Conservation (phyloP, 2,797 vertebrate genomes). For the Percopsis omiscomaycus region DNA sequence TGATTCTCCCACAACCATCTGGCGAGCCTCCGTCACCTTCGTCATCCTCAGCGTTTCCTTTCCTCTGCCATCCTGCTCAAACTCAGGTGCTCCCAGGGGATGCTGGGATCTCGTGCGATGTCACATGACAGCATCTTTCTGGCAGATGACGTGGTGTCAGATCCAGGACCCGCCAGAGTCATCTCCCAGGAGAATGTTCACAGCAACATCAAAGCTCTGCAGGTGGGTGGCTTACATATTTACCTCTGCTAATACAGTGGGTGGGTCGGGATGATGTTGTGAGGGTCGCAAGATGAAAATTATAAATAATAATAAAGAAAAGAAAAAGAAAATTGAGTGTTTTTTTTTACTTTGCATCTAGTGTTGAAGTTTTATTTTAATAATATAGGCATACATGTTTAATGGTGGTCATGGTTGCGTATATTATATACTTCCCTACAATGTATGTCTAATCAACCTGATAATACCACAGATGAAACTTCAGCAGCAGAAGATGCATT, state of each 20-base stretch:
- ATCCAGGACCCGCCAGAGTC: constrained; percentile 77
- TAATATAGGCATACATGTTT: no score
- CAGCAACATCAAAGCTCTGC: constrained; percentile 88
- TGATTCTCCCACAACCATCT: neutral
- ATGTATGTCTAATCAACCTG: neutral
- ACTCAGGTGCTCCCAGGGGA: constrained; percentile 75
- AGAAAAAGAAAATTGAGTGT: no score
- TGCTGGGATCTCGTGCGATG: constrained; percentile 85
- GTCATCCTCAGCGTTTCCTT: neutral
- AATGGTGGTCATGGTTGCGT: no score
- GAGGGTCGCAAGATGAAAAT: no score
- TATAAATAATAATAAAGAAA: no score
- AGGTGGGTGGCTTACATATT: constrained; percentile 71
- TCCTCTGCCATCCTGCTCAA: neutral
- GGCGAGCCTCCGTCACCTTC: no score
- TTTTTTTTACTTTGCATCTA: no score
- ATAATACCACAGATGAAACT: constrained; percentile 83
- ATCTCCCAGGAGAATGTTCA: constrained; percentile 92
- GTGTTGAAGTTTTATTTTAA: no score
- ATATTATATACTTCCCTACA: neutral
- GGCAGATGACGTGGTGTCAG: constrained; percentile 78
- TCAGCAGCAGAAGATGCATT: constrained; percentile 84
- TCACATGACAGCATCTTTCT: constrained; percentile 97
- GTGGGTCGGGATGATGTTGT: no score
- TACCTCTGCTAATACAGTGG: neutral